phyloP scores from a whole-genome alignment of 2,113 vertebrate species.

The Hucho hucho region DNA sequence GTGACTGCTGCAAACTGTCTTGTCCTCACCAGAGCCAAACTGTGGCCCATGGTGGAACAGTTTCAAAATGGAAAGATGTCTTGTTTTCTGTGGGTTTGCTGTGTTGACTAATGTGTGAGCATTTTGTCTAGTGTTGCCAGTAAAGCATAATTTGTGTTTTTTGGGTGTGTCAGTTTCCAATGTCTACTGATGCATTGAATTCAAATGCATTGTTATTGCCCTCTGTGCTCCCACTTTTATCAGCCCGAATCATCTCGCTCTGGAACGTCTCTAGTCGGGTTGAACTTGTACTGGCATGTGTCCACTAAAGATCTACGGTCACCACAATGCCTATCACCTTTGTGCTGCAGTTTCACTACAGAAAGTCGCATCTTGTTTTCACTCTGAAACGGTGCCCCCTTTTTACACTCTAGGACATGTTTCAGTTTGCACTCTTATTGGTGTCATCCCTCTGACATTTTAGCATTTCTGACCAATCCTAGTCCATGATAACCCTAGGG shows the following conservation, averaged over 20 bases:
- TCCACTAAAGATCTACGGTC: not conserved
- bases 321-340: not conserved
- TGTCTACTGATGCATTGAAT: not conserved
- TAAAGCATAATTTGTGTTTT: not conserved
- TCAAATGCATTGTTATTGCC: conserved; percentile 5
- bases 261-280: not conserved
- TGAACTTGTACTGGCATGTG: conserved; percentile 10
- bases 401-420: conserved; percentile 2
- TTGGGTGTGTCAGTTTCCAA: not conserved
- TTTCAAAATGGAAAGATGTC: not conserved
- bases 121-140: not conserved
- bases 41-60: not conserved
- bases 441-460: conserved; percentile 55
- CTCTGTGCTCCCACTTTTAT: not conserved
- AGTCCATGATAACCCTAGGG: conserved; percentile 49
- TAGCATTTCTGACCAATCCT: conserved; percentile 38
- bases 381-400: not conserved
- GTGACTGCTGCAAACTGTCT: conserved; percentile 66
- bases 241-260: conserved; percentile 11
- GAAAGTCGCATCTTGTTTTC: not conserved
- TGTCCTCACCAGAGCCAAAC: conserved; percentile 29
- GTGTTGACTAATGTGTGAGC: not conserved
- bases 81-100: not conserved
- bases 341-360: not conserved
- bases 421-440: conserved; percentile 15